These are phyloP conservation scores for Cephus nigrinus DNA, from an alignment of 2,888 invertebrate species.

Conservation along the genomic window DNA sequence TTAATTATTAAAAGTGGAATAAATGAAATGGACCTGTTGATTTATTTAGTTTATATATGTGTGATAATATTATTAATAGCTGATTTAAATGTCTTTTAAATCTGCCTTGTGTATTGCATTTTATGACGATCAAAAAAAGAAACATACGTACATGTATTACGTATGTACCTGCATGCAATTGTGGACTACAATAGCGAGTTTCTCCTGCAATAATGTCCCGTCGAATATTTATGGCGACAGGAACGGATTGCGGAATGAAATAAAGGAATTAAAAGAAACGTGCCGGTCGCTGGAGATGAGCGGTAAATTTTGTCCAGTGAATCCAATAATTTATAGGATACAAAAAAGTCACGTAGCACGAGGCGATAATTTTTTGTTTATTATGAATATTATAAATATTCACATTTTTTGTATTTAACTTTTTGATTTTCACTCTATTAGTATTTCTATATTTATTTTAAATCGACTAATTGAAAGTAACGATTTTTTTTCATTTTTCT, in stretches of 20 bases:
- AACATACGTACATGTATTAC: neutral
- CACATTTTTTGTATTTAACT: neutral
- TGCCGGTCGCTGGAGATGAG: neutral
- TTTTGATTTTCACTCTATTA: neutral
- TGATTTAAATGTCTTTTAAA: slow-evolving; percentile 22
- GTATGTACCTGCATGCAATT: neutral
- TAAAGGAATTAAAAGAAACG: neutral
- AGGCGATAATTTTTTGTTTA: neutral
- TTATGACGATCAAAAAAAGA: slow-evolving; percentile 9
- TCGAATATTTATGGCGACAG: neutral
- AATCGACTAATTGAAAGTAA: neutral
- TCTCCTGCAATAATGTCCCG: slow-evolving; percentile 2
- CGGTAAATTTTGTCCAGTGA: neutral
- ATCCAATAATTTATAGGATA: neutral
- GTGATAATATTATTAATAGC: slow-evolving; percentile 11
- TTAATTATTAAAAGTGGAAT: neutral
- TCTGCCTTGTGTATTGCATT: neutral
- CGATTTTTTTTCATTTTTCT: neutral
- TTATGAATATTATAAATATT: no score
- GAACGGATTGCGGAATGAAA: neutral
- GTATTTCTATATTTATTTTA: neutral
- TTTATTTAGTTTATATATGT: neutral
- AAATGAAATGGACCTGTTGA: neutral
- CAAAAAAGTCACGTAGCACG: neutral
- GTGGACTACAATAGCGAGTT: neutral